A percentile compares a stretch with the other conserved stretches of the same genome.
phyloP scores from a whole-genome alignment of 2,113 vertebrate species.

The Microtus ochrogaster region DNA sequence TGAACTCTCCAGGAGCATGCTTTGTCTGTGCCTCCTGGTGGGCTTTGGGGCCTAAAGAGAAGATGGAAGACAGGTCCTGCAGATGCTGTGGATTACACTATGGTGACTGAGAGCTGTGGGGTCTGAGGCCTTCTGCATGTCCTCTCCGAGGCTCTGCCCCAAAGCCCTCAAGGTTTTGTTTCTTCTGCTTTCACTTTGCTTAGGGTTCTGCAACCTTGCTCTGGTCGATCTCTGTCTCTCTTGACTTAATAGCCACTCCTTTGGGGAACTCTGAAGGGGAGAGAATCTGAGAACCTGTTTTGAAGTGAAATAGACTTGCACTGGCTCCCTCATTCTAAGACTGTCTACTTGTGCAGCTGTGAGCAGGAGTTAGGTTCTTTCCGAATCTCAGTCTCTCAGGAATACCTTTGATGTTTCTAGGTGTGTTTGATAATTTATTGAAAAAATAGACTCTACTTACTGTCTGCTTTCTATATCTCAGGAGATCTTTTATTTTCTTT shows the following conservation, averaged over 20 bases:
- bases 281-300: background rate
- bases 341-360: background rate
- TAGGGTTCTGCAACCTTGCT: background rate
- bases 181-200: slow-evolving; percentile 14
- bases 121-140: background rate
- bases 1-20: background rate
- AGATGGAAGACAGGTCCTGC: background rate
- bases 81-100: background rate
- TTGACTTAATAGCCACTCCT: slow-evolving; percentile 11
- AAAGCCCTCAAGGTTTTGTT: background rate
- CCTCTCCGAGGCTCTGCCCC: background rate
- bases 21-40: background rate
- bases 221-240: background rate
- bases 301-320: background rate
- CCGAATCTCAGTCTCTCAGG: background rate
- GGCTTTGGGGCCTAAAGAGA: background rate
- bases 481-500: background rate
- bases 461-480: background rate
- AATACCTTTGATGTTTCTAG: background rate
- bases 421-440: background rate
- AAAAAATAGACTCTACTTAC: background rate
- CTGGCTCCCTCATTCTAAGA: background rate
- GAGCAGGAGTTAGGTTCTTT: background rate
- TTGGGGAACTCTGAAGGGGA: slow-evolving; percentile 11
- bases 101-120: background rate